Conservation (phyloP, 2,797 vertebrate species). For the Tamandua tetradactyla region DNA sequence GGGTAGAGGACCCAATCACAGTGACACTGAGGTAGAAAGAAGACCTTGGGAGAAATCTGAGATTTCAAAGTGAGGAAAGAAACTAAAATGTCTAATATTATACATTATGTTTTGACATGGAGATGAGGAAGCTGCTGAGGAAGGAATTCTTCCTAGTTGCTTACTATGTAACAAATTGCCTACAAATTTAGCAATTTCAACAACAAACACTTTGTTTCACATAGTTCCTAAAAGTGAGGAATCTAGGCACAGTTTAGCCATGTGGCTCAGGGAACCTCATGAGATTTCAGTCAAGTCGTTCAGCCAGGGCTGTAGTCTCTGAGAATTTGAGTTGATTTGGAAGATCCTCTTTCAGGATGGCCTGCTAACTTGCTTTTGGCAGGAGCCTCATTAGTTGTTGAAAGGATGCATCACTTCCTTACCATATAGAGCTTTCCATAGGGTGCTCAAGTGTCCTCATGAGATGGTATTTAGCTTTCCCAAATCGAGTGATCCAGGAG, state of each 20-base stretch:
- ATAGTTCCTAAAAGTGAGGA: background rate
- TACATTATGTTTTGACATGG: background rate
- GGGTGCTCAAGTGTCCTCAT: background rate
- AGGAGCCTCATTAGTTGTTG: background rate
- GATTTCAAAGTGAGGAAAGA: background rate
- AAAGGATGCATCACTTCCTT: background rate
- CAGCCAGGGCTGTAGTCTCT: background rate
- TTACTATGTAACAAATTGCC: background rate
- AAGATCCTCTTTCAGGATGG: background rate
- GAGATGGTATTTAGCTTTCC: background rate
- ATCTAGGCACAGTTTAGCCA: background rate
- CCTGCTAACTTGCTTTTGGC: background rate
- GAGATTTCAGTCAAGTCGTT: background rate
- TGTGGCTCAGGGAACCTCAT: background rate
- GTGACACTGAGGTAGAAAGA: background rate
- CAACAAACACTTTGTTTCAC: background rate
- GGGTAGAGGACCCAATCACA: background rate
- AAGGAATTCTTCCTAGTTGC: background rate
- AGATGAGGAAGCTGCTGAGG: background rate
- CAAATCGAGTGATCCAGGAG: background rate
- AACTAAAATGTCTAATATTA: background rate
- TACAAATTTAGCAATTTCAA: background rate
- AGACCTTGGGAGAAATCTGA: background rate
- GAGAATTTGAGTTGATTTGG: background rate
- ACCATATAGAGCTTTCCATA: background rate